phyloP scores from a whole-genome alignment of 1,140 invertebrate species.

The Atta colombica region DNA sequence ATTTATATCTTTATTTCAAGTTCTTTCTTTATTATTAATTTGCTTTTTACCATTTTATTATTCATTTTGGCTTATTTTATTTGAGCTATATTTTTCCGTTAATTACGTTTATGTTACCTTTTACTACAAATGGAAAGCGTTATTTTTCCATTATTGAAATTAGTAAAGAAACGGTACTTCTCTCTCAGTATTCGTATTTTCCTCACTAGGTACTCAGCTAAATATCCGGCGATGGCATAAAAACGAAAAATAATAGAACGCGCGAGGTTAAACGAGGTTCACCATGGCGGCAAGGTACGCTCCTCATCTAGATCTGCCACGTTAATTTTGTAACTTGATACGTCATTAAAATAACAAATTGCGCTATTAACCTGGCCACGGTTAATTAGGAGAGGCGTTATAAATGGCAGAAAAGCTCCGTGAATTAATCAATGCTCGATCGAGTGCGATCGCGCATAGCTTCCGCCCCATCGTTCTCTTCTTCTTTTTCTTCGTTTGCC shows the following conservation, averaged over 20 bases:
- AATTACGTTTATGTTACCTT: neutral
- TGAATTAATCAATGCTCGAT: slow-evolving; percentile 75
- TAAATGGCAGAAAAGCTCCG: slow-evolving; percentile 71
- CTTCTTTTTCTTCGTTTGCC: neutral
- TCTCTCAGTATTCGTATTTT: neutral
- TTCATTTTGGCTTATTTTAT: neutral
- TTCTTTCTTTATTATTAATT: neutral
- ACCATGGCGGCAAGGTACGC: slow-evolving; percentile 21
- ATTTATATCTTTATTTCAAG: neutral
- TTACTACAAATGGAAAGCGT: neutral
- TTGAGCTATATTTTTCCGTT: neutral
- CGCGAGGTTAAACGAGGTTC: slow-evolving; percentile 51
- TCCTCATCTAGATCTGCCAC: slow-evolving; percentile 60
- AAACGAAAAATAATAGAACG: slow-evolving; percentile 59
- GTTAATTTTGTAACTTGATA: slow-evolving; percentile 81
- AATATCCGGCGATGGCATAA: slow-evolving; percentile 26
- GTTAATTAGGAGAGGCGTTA: slow-evolving; percentile 78
- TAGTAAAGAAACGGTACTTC: neutral
- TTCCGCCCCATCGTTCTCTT: slow-evolving; percentile 6
- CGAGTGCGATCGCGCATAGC: slow-evolving; percentile 29
- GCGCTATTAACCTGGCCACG: slow-evolving; percentile 77
- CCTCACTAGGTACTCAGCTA: slow-evolving; percentile 5
- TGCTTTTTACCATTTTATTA: neutral
- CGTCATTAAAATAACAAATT: slow-evolving; percentile 80
- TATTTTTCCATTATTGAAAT: neutral